Conservation (phyloP, 2,888 invertebrate genomes). For the Terebella lapidaria region DNA sequence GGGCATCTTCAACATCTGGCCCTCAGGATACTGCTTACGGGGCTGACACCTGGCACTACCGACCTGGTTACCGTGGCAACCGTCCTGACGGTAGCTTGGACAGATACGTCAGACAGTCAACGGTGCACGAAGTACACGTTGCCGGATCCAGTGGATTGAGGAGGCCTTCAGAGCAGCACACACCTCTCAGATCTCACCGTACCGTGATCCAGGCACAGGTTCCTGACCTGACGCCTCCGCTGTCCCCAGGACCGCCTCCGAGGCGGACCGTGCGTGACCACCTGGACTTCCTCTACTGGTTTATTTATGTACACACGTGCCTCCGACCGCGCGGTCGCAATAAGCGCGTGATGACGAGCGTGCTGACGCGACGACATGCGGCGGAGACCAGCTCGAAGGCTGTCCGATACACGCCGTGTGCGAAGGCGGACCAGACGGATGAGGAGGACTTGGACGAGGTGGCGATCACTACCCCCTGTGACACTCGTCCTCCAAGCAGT, state of each 20-base stretch:
- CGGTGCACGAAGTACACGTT: too few relatives aligned
- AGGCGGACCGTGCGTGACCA: slow-evolving; percentile 1
- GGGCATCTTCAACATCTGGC: neutral
- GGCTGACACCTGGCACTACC: neutral
- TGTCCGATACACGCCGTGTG: slow-evolving; percentile 12
- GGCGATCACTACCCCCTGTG: neutral
- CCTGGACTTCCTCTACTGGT: slow-evolving; percentile 9
- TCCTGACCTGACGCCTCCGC: neutral
- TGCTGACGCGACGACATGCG: neutral
- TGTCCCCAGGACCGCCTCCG: neutral
- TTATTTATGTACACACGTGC: slow-evolving; percentile 9
- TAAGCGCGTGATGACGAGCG: neutral
- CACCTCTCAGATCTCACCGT: too few relatives aligned
- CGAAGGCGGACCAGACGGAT: slow-evolving; percentile 11
- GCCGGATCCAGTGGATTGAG: too few relatives aligned
- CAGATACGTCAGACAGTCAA: too few relatives aligned
- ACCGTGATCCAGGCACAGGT: too few relatives aligned
- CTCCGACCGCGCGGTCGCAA: neutral
- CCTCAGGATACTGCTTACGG: neutral
- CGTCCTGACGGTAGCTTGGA: too few relatives aligned
- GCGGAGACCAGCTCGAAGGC: neutral
- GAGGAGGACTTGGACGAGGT: slow-evolving; percentile 13
- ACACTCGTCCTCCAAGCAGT: neutral
- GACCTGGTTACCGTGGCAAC: neutral
- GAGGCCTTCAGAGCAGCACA: too few relatives aligned